Base-by-base conservation (phyloP, 1,140 invertebrate genomes). In the Zaprionus kolodkinae region DNA sequence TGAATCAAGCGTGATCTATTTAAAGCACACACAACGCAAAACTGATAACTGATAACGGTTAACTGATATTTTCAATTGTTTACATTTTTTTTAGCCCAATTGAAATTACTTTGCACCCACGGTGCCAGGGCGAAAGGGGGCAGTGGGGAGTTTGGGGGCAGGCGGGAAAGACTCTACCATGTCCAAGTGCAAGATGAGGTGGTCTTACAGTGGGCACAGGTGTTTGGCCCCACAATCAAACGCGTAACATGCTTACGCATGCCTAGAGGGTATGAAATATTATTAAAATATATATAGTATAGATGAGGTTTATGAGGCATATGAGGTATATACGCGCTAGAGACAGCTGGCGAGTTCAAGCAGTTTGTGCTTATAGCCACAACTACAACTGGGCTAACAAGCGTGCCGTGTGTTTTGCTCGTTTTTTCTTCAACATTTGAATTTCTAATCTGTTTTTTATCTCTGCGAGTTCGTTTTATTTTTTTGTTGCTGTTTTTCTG, bases 401-500 rank as follows among this genome's bases (percentile, higher is more conserved):
- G 76, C 64, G 71, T 63, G 59, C 61, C 71, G 79, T 72, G 69
- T 73, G 74, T 72, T 30, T 30, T 30, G 27, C 27, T 30, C 21
- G 21, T 21, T 77, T 69, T 35, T 52, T 40, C 40, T 60, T 81
- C 60, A 75, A 75, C 80, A 80, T 88, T 88, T 88, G 85, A 88
- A 88, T 88, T 88, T 88, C 85, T 88, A 88, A 88, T 88, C 85
- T 75, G 85, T 89, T 88, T 87, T 88, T 87, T 88, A 86, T 86
- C 83, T 86, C 83, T 78, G 40, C 59, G 27, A 36, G 33, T 38
- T 36, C 25, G 62, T 10, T 45, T 33, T 38, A 67, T 57, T 62
- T 64, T 15, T 78, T 6, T 60, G 64, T 61, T 62, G 17, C 38
- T 62, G 52, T 54, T 30, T 65, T 62, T 40, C 33, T 45, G 30